Conservation (phyloP, 1,140 invertebrate genomes). For the Dufourea novaeangliae region DNA sequence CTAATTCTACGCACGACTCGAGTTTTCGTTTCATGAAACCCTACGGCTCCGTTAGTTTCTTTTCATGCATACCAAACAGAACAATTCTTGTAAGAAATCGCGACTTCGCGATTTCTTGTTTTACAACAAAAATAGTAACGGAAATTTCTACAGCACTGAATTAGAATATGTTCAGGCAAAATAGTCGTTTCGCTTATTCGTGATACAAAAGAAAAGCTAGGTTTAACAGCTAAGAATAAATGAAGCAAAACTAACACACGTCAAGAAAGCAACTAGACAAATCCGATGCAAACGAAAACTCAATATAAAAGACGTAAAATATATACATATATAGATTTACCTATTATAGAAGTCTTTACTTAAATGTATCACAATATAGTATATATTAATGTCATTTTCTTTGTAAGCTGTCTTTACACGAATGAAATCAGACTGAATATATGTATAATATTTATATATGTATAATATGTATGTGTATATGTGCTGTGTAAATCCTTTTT, state of each 20-base stretch:
- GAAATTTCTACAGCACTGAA: too few species aligned
- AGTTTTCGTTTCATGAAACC: slow-evolving; percentile 23
- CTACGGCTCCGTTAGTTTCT: background rate
- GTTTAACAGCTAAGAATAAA: slow-evolving; percentile 5
- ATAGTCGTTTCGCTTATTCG: background rate
- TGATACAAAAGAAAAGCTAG: too few species aligned
- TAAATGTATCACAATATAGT: slow-evolving; percentile 21
- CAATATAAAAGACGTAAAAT: slow-evolving; percentile 5
- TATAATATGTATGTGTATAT: background rate
- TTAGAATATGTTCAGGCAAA: too few species aligned
- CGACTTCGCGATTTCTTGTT: too few species aligned
- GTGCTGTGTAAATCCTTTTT: background rate
- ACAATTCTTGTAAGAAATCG: background rate
- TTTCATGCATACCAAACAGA: background rate
- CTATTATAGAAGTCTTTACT: background rate
- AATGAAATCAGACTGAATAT: slow-evolving; percentile 6
- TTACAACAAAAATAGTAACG: background rate
- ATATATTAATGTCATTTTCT: slow-evolving; percentile 1
- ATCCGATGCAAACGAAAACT: slow-evolving; percentile 26
- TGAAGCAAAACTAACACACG: background rate
- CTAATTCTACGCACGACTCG: background rate
- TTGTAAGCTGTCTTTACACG: background rate
- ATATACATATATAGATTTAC: background rate
- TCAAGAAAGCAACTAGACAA: background rate
- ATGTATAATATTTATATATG: background rate